Base-by-base conservation (phyloP, 2,888 invertebrate species). In the Lasioglossum morio region DNA sequence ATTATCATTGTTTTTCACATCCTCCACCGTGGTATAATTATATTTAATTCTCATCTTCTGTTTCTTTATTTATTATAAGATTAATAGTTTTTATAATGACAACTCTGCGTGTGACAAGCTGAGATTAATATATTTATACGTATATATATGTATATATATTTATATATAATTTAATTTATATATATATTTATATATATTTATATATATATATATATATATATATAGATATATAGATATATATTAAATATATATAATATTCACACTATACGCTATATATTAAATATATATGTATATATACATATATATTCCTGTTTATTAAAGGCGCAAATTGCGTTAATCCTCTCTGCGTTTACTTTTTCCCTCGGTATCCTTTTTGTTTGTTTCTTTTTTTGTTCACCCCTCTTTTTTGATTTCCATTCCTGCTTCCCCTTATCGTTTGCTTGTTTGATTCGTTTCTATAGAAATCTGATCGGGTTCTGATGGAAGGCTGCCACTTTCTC, bases 81-180 rank as follows among this genome's bases (percentile, higher is more conserved):
- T 87, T 89, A 88, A 79, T 88, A 74, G 85, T 86, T 87, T 43
- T 79, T 79, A 84, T 80, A 79, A 81, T 88, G 82, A 90, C 82
- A 90, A 88, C 84, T 88, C 81, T 80, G 86, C 89, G 86, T 77
- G 66, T 90, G 83, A 83, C 85, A 89, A 89, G 86, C 84, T 83
- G 84, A 89, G 81, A 88, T 83, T 79, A 80, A 74, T 79, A 53
- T 76, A 34, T 78, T 69, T 66, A 57, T 75, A 63, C 78, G n/a
- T 77, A 66, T 82, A 48, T 72, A 2, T 72, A 43, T n/a, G n/a
- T n/a, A n/a, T n/a, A 72, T 77, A 30, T 70, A n/a, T 37, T 37
- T 77, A 63, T 74, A 46, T 69, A 48, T 53, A 57, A 10, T 37
- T 37, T 37, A 53, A n/a, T n/a, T n/a, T 74, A 53, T 75, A 57